Percentiles rank a stretch among this genome's conserved stretches.
phyloP scores from a whole-genome alignment of 2,797 vertebrate species.

The Ctenopoma kingsleyae region DNA sequence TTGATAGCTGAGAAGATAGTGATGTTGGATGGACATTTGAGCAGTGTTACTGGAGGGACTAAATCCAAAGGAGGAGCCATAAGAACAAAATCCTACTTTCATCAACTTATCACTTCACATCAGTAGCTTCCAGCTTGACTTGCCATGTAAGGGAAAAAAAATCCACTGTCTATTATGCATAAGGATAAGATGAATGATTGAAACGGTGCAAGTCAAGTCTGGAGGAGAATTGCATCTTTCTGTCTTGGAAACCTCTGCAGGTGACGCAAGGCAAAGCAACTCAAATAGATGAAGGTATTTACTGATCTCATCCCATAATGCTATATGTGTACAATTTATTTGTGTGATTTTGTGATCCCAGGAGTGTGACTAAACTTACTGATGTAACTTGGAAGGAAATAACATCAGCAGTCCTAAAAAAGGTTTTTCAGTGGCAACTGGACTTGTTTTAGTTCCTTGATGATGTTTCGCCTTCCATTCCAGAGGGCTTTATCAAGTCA shows the following conservation, averaged over 20 bases:
- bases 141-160: constrained; percentile 35
- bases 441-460: no score
- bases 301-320: constrained; percentile 34
- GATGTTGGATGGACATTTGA: not conserved
- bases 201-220: constrained; percentile 33
- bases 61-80: constrained; percentile 24
- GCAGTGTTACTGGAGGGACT: constrained; percentile 7
- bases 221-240: constrained; percentile 19
- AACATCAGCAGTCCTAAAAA: constrained; percentile 57
- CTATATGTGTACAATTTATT: constrained; percentile 37
- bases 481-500: no score
- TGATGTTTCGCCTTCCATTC: no score
- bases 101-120: constrained; percentile 71
- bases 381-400: constrained; percentile 33
- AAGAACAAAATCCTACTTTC: constrained; percentile 59
- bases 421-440: no score
- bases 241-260: constrained; percentile 11
- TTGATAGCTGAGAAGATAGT: constrained; percentile 35
- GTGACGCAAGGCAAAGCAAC: constrained; percentile 59
- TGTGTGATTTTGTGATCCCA: constrained; percentile 43
- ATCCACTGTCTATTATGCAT: constrained; percentile 63
- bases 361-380: constrained; percentile 41
- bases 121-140: constrained; percentile 49
- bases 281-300: constrained; percentile 32
- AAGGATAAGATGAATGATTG: constrained; percentile 74